Percentiles rank a stretch among this genome's conserved stretches.
Conservation (phyloP, 2,113 vertebrate species). For the Mastomys coucha region DNA sequence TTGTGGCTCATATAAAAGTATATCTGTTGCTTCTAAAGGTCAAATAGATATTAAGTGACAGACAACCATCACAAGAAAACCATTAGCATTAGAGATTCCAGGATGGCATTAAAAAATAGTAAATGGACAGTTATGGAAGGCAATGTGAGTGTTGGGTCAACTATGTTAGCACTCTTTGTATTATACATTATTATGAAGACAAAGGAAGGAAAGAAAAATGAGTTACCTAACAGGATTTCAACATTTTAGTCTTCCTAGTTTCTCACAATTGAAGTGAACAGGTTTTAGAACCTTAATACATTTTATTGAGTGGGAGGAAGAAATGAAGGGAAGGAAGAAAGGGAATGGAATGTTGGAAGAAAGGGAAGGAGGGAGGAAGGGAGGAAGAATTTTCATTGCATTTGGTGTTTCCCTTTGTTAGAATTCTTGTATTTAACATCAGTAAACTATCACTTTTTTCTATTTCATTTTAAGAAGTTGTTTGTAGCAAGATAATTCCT, state of each 20-base stretch:
- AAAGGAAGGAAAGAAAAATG: neutral
- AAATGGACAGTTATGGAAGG: slow-evolving; percentile 40
- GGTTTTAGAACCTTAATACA: neutral
- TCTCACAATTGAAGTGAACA: neutral
- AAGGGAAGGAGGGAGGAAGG: neutral
- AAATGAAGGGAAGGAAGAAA: neutral
- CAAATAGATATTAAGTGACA: slow-evolving; percentile 67
- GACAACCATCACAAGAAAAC: slow-evolving; percentile 66
- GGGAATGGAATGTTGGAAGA: neutral
- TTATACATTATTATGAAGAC: neutral
- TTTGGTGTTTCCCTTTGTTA: neutral
- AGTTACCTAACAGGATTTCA: neutral
- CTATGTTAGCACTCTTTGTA: neutral
- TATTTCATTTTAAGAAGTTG: neutral
- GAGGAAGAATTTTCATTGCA: neutral
- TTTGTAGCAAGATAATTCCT: neutral
- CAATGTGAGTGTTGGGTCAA: neutral
- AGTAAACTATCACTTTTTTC: neutral
- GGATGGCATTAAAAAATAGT: neutral
- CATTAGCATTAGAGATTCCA: slow-evolving; percentile 10
- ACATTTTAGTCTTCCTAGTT: neutral
- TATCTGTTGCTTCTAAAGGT: slow-evolving; percentile 47
- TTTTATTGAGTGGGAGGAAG: neutral
- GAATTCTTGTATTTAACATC: neutral
- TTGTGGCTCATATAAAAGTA: slow-evolving; percentile 64